Evolutionary conservation across 2,113 vertebrate species (phyloP), one percentile per base, ranked within the genome.

Genomic region (Bufo bufo): DNA sequence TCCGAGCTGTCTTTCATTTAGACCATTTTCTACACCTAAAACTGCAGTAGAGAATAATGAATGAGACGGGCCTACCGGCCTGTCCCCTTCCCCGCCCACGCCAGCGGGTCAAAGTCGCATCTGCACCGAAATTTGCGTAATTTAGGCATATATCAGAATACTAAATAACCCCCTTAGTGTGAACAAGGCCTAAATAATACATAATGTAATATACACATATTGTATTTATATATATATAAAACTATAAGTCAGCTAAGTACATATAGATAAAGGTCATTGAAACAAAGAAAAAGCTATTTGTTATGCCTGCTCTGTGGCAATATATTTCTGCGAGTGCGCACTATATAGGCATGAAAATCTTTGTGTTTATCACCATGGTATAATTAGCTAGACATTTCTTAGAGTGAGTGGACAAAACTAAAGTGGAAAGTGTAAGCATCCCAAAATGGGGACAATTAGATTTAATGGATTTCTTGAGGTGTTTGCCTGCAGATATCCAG

Each of bases 391-490:
- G 19, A 50, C 59, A 50, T 47, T 84, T 84, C 47, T 72, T 84
- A 71, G 45, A 85, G n/a, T n/a, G 65, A 78, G 58, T 69, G 59
- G 23, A 80, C n/a, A 86, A 17, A 7, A 19, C 56, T 86, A 69
- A 49, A 86, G 20, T 78, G 74, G 45, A 59, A 86, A 79, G 49
- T 52, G 77, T 86, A 69, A 69, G 56, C 74, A 65, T 75, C 49
- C 33, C 77, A 77, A 59, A 33, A 85, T 75, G n/a, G 77, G 8
- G 63, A 59, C 85, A 79, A 66, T 86, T 69, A 86, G 49, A 69
- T 79, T 52, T 84, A 84, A 84, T 72, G 54, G 69, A 88, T 83
- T 84, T 89, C 58, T 77, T 83, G 80, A 82, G 65, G 56, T 88
- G 80, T 77, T 87, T 83, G 33, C 69, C 69, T 84, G 78, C 54